Evolutionary conservation across 2,113 vertebrate species (phyloP).

Genomic region (Ibidorhyncha struthersii): DNA sequence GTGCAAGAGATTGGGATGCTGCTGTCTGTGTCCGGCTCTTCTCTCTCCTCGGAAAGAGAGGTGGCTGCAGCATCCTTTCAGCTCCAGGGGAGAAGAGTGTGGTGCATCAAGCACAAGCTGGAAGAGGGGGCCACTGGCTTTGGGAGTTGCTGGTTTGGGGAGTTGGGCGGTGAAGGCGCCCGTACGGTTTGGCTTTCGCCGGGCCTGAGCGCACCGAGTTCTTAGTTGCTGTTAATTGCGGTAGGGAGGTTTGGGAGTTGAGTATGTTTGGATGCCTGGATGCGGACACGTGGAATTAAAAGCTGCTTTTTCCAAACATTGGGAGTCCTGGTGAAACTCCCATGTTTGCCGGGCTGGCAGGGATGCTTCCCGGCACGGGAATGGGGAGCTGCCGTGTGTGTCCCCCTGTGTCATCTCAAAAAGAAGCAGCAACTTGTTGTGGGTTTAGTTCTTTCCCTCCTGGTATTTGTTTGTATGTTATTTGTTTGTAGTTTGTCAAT

Average conservation of each 20-base stretch:
- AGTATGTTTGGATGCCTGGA: neutral
- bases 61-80: neutral
- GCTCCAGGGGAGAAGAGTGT: neutral
- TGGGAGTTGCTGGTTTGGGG: neutral
- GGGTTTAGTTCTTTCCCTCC: neutral
- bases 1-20: fast-evolving
- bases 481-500: neutral
- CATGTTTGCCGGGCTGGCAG: fast-evolving
- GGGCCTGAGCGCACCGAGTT: neutral
- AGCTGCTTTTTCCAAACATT: neutral
- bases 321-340: neutral
- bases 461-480: neutral
- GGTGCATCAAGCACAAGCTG: fast-evolving
- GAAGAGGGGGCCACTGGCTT: neutral
- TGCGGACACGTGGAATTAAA: neutral
- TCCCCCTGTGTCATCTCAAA: fast-evolving
- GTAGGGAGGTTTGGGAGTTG: neutral
- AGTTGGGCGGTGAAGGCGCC: neutral
- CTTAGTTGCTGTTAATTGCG: neutral
- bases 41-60: fast-evolving
- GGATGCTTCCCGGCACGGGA: neutral
- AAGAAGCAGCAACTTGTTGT: fast-evolving
- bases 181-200: fast-evolving
- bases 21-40: neutral
- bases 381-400: fast-evolving